Base-by-base conservation (phyloP, 2,797 vertebrate species). In the Nasua narica region DNA sequence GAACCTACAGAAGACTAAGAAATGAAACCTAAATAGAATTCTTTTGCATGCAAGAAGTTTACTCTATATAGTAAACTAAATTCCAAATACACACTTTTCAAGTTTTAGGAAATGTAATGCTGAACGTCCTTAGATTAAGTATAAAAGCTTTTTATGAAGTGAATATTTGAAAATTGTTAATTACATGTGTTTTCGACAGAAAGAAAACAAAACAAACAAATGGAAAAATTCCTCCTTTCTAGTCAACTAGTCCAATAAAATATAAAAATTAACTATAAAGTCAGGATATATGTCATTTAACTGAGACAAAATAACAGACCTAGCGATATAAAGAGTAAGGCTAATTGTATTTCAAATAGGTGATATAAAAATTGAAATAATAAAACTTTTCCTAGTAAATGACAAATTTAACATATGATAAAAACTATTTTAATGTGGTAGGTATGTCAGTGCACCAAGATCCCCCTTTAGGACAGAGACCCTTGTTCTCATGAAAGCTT, bases 131-230 rank as follows among this genome's bases (percentile, higher is more conserved):
- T 35, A 95, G 21, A 69, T n/a, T n/a, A 62, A 72, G 58, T 69
- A 56, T n/a, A 79, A 91, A 93, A 94, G 56, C 18, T 91, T 90
- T 82, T 54, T 91, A 60, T 67, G 70, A 48, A 91, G 7, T 78
- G 7, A 32, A 78, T 62, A 72, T 86, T 95, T 95, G 16, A n/a
- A 82, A 95, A 90, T 14, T 92, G 50, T 76, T 90, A 93, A 90
- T 54, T 93, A 37, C 25, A 96, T 95, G 54, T 95, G 94, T 97
- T 83, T 23, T n/a, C 96, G 16, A 84, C 25, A 25, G 18, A 96
- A 85, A 85, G 13, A 37, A 94, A 95, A 90, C 88, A 85, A 95
- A 83, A 69, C 12, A 70, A 96, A 93, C 9, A 95, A 95, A 86
- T 62, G 35, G 19, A 92, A 54, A 2, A 15, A 82, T 40, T 90